Base-by-base conservation (phyloP, 2,113 vertebrate genomes). In the Petroica traversi region DNA sequence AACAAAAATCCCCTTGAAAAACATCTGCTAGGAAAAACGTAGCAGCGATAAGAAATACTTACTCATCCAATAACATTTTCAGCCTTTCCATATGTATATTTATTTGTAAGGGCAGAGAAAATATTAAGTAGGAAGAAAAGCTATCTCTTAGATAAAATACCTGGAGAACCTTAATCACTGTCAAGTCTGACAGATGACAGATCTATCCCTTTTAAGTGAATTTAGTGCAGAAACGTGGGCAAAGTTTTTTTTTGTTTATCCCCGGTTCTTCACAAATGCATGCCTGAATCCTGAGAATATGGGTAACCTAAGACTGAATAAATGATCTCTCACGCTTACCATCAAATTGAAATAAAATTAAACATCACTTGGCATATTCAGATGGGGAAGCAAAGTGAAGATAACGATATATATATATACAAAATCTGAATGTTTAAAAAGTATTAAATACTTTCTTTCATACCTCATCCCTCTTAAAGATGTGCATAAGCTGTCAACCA, bases 361-460 rank as follows among this genome's bases (percentile, higher is more conserved):
- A 85, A 40, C 9, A 61, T 55, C 28, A 31, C 4, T 16, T 85
- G 8, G 2, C 15, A 31, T 64, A 31, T 14, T 61, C 23, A 43
- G 22, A 45, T 14, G 7, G 45, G 11, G 9, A 78, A 63, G 9
- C 3, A 58, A 72, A 68, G 5, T 48, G 8, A 33, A 84, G n/a
- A 22, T 15, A n/a, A 36, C 4, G 45, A 33, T 54, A 49, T 41
- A n/a, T n/a, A n/a, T 4, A 2, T 41, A 14, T 3, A 18, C 54
- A 24, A 14, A 7, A 36, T 19, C 4, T 17, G 19, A 81, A 24
- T 14, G 1, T 51, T 51, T 72, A 46, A 75, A 89, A 46, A 24
- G 8, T 9, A 63, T 54, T 74, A 66, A 29, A 1, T 2, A 58
- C 11, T 45, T 1, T 0, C 1, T 34, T 75, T 72, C 19, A 38